These are phyloP conservation scores for Noctuana brunneofusca DNA, from an alignment of 2,888 invertebrate species.

Conservation along the genomic window DNA sequence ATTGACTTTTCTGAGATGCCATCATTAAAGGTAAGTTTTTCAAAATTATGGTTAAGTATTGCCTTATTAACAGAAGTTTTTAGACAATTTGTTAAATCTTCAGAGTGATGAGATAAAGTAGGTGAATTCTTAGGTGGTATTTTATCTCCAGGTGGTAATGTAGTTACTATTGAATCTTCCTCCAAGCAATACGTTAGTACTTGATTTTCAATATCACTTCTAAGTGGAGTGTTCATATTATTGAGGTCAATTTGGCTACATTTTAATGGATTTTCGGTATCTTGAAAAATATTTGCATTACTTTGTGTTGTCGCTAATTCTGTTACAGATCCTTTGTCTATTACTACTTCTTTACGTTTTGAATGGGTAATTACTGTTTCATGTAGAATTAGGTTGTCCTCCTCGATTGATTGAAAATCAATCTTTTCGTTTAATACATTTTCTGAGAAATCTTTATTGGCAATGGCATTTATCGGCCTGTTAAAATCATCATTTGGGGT, in stretches of 20 bases:
- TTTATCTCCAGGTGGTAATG: neutral
- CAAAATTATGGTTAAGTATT: neutral
- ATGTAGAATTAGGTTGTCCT: conserved; percentile 1
- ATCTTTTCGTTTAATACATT: neutral
- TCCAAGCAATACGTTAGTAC: neutral
- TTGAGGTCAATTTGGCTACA: neutral
- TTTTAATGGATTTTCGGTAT: neutral
- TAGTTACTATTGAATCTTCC: neutral
- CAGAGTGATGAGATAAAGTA: conserved; percentile 22
- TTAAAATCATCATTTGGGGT: neutral
- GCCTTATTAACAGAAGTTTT: neutral
- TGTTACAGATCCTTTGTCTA: neutral
- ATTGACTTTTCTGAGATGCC: neutral
- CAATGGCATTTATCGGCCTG: neutral
- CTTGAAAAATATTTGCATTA: neutral
- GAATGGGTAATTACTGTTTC: conserved; percentile 26
- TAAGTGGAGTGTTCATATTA: neutral
- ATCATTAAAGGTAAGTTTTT: neutral
- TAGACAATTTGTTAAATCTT: neutral
- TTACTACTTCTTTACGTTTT: conserved; percentile 9
- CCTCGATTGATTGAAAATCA: conserved; percentile 6
- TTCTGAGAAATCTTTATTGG: neutral
- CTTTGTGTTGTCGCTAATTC: neutral
- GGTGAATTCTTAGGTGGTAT: conserved; percentile 17
- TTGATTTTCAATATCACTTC: neutral